Base-by-base conservation (phyloP, 2,888 invertebrate species). In the Clitarchus hookeri region DNA sequence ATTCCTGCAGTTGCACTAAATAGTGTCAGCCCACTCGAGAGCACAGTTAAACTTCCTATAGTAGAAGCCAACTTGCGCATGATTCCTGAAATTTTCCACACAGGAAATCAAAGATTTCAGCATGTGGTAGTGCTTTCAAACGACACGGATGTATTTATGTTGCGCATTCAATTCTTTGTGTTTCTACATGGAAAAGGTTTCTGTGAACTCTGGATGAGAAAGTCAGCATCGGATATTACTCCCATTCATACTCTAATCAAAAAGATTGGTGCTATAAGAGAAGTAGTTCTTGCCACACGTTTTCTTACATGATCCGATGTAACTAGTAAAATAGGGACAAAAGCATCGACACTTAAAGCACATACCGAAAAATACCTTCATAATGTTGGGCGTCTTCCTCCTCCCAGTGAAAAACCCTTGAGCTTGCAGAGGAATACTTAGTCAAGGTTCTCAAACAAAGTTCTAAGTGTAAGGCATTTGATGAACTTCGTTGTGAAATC, bases 301-400 rank as follows among this genome's bases (percentile, higher is more conserved):
- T 79, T 79, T 79, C 13, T 79, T 19, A n/a, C 23, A 79, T 8
- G 79, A 25, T 79, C 79, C 4, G 79, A n/a, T n/a, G 79, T 16
- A 27, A 79, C 79, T 27, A 79, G 79, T 79, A 79, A 79, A 27
- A 79, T 79, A 79, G 79, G 78, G 13, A 79, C 79, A 12, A 79
- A 79, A 79, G 23, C 4, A n/a, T 16, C 25, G 13, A n/a, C n/a
- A 27, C 79, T 27, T 3, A n/a, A 79, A n/a, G n/a, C 11, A n/a
- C 26, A 79, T 26, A 12, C 79, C 12, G 79, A 27, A 26, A 79
- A 79, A 79, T 79, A 79, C 13, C 25, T n/a, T 6, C 3, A 79
- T 8, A n/a, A n/a, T 27, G 9, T 79, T 11, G 79, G 79, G 9
- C 13, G 79, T 25, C 79, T 12, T 79, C 79, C 23, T 79, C 48